A percentile compares a stretch with the other conserved stretches of the same genome.
Evolutionary conservation across 2,113 vertebrate genomes (phyloP).

Genomic region (Datnioides undecimradiatus): DNA sequence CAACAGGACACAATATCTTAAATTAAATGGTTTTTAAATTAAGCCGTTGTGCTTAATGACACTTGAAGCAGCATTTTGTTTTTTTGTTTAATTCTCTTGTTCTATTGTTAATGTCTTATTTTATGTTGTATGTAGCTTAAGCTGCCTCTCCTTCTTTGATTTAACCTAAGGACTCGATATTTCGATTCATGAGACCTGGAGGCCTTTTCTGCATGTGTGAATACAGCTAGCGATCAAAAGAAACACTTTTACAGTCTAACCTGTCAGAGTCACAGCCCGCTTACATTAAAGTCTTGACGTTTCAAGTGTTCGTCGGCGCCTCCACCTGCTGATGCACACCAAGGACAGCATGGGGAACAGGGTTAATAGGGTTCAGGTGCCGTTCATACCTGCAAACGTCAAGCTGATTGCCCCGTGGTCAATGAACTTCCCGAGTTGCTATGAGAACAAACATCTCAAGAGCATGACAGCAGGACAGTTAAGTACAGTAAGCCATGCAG

Average conservation of each 20-base stretch:
- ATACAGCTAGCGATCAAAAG: constrained; percentile 37
- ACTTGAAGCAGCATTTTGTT: not conserved
- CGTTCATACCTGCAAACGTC: constrained; percentile 39
- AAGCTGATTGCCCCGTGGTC: constrained; percentile 12
- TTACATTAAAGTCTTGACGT: constrained; percentile 23
- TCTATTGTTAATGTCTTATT: not conserved
- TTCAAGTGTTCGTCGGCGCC: not conserved
- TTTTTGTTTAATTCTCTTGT: not conserved
- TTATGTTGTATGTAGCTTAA: not conserved
- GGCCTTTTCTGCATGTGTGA: not conserved
- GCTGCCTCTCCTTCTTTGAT: not conserved
- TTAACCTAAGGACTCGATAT: constrained; percentile 12
- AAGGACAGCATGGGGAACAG: constrained; percentile 2
- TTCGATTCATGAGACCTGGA: constrained; percentile 8
- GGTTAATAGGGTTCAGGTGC: constrained; percentile 65
- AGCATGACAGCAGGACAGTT: not conserved
- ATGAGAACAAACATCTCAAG: constrained; percentile 1
- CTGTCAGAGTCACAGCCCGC: constrained; percentile 2
- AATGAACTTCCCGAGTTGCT: not conserved
- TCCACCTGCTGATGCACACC: not conserved
- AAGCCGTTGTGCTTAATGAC: not conserved
- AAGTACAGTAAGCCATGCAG: not conserved
- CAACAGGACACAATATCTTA: not conserved
- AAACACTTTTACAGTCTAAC: constrained; percentile 9
- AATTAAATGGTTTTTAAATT: not conserved